Percentiles rank a stretch among this genome's conserved stretches.
These are phyloP conservation scores for Oncorhynchus keta DNA, from an alignment of 2,113 vertebrate genomes.

Conservation along the genomic window DNA sequence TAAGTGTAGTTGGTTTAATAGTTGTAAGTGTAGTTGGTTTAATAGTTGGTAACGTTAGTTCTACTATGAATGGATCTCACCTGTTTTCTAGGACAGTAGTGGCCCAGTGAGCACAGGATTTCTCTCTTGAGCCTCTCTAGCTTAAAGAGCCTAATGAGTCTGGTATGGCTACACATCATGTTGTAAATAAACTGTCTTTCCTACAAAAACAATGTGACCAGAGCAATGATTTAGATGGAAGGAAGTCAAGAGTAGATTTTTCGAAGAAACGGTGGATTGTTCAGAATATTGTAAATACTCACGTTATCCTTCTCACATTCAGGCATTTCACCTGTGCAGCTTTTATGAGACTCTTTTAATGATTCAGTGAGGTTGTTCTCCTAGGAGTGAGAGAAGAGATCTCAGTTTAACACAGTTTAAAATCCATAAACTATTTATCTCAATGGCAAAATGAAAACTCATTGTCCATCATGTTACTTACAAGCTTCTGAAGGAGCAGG, in stretches of 20 bases:
- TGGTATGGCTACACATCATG: constrained; percentile 45
- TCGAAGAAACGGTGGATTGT: background rate
- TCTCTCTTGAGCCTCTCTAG: background rate
- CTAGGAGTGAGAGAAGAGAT: constrained; percentile 27
- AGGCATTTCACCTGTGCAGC: constrained; percentile 25
- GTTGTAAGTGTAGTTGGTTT: background rate
- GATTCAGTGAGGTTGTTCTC: background rate
- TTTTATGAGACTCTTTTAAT: constrained; percentile 1
- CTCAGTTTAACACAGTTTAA: background rate
- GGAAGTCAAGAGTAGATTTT: too few species aligned
- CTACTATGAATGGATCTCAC: background rate
- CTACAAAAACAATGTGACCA: constrained; percentile 33
- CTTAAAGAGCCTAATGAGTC: background rate
- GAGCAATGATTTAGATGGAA: background rate
- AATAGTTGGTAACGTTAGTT: too few species aligned
- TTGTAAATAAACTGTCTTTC: constrained; percentile 13
- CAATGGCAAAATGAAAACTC: background rate
- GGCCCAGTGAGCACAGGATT: constrained; percentile 15
- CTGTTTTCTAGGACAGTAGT: constrained; percentile 45
- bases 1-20: too few species aligned
- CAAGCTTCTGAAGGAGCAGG: constrained; percentile 40
- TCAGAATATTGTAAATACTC: background rate
- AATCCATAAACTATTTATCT: background rate
- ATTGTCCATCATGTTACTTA: constrained; percentile 48
- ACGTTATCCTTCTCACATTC: constrained; percentile 25